phyloP scores from a whole-genome alignment of 2,888 invertebrate genomes.

The Abrostola triplasia region DNA sequence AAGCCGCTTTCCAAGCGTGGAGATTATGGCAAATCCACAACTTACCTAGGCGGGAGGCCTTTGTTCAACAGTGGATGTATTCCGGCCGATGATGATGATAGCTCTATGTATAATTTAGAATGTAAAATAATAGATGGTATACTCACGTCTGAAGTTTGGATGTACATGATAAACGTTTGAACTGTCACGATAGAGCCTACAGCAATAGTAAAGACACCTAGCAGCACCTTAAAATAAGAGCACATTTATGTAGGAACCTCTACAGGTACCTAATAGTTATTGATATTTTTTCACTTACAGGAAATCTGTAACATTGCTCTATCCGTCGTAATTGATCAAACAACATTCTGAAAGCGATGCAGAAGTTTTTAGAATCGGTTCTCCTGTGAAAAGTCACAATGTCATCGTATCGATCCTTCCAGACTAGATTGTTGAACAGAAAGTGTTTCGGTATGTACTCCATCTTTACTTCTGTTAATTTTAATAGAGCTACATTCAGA shows the following conservation, averaged over 20 bases:
- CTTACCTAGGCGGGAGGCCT: no score
- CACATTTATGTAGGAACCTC: no score
- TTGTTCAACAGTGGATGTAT: no score
- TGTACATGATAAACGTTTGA: slow-evolving; percentile 65
- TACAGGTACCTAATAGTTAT: no score
- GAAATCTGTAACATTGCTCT: slow-evolving; percentile 62
- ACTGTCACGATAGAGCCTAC: slow-evolving; percentile 68
- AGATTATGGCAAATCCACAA: no score
- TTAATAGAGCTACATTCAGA: slow-evolving; percentile 73
- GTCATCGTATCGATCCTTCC: slow-evolving; percentile 67
- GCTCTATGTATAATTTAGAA: no score
- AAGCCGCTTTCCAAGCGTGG: no score
- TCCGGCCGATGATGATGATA: no score
- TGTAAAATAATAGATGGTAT: no score
- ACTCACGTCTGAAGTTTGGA: slow-evolving; percentile 57
- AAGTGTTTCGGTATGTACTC: slow-evolving; percentile 68
- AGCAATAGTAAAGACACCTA: slow-evolving; percentile 54
- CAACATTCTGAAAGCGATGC: slow-evolving; percentile 61
- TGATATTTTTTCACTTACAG: slow-evolving; percentile 60
- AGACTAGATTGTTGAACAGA: slow-evolving; percentile 65
- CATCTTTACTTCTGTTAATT: slow-evolving; percentile 64
- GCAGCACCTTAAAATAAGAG: no score
- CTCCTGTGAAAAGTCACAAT: slow-evolving; percentile 64
- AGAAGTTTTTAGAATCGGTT: slow-evolving; percentile 59
- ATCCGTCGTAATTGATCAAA: slow-evolving; percentile 60